A percentile compares a stretch with the other conserved stretches of the same genome.
Evolutionary conservation across 2,797 vertebrate genomes (phyloP).

Genomic region (Muscicapa striata): DNA sequence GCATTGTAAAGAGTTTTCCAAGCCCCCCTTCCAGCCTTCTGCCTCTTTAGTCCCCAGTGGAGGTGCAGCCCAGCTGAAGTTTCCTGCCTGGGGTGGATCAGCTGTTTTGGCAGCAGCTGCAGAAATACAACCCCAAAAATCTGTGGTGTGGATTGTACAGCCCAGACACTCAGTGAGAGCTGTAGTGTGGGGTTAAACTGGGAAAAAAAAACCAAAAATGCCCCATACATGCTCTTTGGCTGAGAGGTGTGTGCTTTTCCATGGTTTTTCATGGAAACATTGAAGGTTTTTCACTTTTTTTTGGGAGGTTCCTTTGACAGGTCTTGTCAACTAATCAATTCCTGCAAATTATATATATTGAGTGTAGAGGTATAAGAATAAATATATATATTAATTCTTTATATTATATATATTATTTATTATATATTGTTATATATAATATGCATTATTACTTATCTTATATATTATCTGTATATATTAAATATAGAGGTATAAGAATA

Average conservation of each 20-base stretch:
- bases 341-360: background rate
- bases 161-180: background rate
- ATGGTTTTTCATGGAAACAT: background rate
- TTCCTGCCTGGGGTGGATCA: background rate
- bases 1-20: background rate
- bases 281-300: background rate
- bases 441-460: too few species aligned
- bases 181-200: background rate
- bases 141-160: background rate
- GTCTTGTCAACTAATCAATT: background rate
- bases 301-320: background rate
- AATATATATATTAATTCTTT: too few species aligned
- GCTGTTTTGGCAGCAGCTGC: background rate
- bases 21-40: background rate
- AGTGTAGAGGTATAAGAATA: background rate
- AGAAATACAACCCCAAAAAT: background rate
- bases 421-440: too few species aligned
- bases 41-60: background rate
- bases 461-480: background rate
- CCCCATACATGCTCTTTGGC: background rate
- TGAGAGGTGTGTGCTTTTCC: background rate
- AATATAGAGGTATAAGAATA: background rate
- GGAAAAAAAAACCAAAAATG: accelerated
- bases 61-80: too few species aligned
- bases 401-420: too few species aligned